Percentiles rank a stretch among this genome's conserved stretches.
These are phyloP conservation scores for Nipponia nippon DNA, from an alignment of 2,113 vertebrate genomes.

Conservation along the genomic window DNA sequence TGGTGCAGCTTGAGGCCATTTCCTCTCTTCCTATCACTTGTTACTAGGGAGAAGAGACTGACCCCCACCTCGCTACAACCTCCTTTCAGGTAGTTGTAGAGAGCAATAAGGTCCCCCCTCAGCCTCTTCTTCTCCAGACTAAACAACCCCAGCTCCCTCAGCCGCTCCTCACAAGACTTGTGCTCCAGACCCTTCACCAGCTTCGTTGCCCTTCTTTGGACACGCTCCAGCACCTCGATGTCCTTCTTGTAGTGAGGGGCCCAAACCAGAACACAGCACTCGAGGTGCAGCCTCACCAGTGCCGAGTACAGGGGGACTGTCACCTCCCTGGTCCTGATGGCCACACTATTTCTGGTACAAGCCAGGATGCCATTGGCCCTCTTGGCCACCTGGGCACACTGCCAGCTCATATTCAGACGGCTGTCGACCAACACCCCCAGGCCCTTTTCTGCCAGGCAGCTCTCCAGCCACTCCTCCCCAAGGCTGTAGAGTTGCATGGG, in stretches of 20 bases:
- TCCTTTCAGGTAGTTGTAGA: too few relatives aligned
- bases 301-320: background rate
- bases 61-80: background rate
- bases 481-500: background rate
- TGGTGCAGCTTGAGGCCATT: background rate
- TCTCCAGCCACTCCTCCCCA: background rate
- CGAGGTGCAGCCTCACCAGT: fast-evolving
- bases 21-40: fast-evolving
- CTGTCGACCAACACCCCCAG: background rate
- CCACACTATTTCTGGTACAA: background rate
- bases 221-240: background rate
- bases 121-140: background rate
- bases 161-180: background rate
- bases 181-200: background rate
- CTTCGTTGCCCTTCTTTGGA: background rate
- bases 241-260: background rate
- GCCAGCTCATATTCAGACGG: background rate
- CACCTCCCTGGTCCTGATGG: background rate
- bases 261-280: background rate
- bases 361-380: background rate
- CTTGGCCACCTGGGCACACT: background rate
- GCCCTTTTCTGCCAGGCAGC: background rate
- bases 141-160: background rate
- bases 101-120: too few relatives aligned
- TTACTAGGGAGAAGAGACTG: background rate